Evolutionary conservation across 2,113 vertebrate genomes (phyloP).

Genomic region (Oenanthe oenanthe): DNA sequence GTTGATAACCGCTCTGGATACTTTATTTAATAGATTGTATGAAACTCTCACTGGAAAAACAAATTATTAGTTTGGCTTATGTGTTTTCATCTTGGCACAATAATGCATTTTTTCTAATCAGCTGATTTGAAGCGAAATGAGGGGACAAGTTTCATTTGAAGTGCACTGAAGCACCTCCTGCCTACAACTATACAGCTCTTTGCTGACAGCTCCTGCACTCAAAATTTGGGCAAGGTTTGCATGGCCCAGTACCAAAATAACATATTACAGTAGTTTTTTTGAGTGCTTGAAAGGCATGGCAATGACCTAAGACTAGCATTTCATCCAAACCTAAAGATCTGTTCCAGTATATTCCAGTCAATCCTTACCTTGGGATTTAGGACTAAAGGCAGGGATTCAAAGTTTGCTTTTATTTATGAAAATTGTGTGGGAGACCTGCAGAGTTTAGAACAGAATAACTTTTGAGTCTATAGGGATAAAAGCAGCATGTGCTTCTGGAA

Average conservation of each 20-base stretch:
- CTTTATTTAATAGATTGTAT: not conserved
- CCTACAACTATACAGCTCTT: not conserved
- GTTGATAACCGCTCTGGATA: not conserved
- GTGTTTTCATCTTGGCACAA: not conserved
- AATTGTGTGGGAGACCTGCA: not conserved
- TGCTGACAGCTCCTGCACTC: not conserved
- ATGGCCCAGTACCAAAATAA: slow-evolving; percentile 29
- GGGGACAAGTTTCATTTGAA: not conserved
- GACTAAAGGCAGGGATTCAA: slow-evolving; percentile 39
- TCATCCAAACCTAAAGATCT: slow-evolving; percentile 28
- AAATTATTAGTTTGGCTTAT: not conserved
- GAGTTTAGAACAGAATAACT: not conserved
- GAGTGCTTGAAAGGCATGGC: not conserved
- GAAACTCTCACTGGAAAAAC: slow-evolving; percentile 21
- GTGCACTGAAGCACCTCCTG: not conserved
- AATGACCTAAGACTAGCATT: slow-evolving; percentile 28
- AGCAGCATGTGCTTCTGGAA: not conserved
- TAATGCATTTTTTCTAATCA: slow-evolving; percentile 7
- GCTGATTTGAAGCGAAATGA: not conserved
- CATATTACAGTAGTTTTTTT: slow-evolving; percentile 19
- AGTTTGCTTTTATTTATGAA: slow-evolving; percentile 28
- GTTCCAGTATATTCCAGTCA: slow-evolving; percentile 66
- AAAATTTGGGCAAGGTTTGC: slow-evolving; percentile 23
- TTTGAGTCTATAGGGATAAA: not conserved
- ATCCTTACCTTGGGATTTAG: slow-evolving; percentile 55